Evolutionary conservation across 2,888 invertebrate genomes (phyloP).

Genomic region (Stratiomys singularior): DNA sequence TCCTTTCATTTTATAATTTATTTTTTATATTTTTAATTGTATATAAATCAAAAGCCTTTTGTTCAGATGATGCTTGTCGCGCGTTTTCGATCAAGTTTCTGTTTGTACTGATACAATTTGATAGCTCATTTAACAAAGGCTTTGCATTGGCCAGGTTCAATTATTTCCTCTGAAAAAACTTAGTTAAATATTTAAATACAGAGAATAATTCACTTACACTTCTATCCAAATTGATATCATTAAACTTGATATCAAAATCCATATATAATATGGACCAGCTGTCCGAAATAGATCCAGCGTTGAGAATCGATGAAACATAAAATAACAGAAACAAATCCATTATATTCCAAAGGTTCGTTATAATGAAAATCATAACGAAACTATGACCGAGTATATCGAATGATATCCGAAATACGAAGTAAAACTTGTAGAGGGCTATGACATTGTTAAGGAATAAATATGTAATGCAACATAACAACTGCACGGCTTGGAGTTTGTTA

Average conservation of each 20-base stretch:
- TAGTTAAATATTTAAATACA: too few relatives aligned
- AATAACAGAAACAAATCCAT: background rate
- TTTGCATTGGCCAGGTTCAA: too few relatives aligned
- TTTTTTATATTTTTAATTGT: too few relatives aligned
- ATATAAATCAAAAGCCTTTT: too few relatives aligned
- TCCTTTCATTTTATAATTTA: too few relatives aligned
- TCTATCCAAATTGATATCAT: background rate
- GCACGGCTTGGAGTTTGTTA: background rate
- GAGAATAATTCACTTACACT: too few relatives aligned
- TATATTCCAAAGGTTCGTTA: background rate
- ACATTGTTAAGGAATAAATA: background rate
- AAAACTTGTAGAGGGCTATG: background rate
- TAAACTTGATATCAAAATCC: background rate
- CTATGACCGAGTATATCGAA: background rate
- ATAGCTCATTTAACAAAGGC: too few relatives aligned
- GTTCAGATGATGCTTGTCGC: too few relatives aligned
- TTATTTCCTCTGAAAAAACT: too few relatives aligned
- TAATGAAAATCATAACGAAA: background rate
- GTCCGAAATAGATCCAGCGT: background rate
- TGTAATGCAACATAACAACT: background rate
- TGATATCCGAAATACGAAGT: background rate
- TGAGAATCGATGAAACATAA: background rate
- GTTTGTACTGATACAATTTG: too few relatives aligned
- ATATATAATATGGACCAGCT: background rate
- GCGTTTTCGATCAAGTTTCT: too few relatives aligned